phyloP scores from a whole-genome alignment of 2,888 invertebrate genomes.

The Panorpa germanica region DNA sequence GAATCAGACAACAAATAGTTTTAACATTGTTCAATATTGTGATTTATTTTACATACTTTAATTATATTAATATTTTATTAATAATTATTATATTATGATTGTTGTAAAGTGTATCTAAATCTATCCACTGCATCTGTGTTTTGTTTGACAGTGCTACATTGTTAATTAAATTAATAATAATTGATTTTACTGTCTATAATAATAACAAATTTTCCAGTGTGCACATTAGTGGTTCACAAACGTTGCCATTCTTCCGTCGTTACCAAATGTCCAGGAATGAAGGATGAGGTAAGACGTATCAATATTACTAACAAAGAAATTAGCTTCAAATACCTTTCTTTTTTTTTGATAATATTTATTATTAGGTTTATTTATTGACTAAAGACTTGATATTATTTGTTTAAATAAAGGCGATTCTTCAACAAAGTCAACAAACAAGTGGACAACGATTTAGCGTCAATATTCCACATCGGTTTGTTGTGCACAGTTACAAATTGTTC shows the following conservation, averaged over 20 bases:
- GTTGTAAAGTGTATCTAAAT: no score
- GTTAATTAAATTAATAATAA: no score
- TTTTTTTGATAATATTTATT: slow-evolving; percentile 8
- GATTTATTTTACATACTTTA: no score
- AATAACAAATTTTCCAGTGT: slow-evolving; percentile 47
- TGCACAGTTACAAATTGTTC: slow-evolving; percentile 93
- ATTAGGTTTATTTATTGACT: slow-evolving; percentile 1
- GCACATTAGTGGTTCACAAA: slow-evolving; percentile 99
- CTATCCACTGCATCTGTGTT: no score
- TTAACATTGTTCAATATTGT: no score
- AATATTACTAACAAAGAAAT: slow-evolving; percentile 12
- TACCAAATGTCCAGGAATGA: slow-evolving; percentile 97
- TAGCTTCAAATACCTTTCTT: slow-evolving; percentile 6
- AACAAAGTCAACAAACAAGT: slow-evolving; percentile 29
- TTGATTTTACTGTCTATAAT: slow-evolving; percentile 5
- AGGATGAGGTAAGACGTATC: slow-evolving; percentile 47
- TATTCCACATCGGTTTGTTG: slow-evolving; percentile 89
- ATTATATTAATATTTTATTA: no score
- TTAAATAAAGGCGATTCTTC: slow-evolving; percentile 25
- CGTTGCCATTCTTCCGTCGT: slow-evolving; percentile 93
- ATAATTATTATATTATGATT: no score
- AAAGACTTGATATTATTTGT: slow-evolving; percentile 9
- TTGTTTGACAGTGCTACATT: no score
- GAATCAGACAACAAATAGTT: no score
- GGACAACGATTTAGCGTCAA: slow-evolving; percentile 91